These are phyloP conservation scores for Odontesthes bonariensis DNA, from an alignment of 2,113 vertebrate genomes.

Conservation along the genomic window DNA sequence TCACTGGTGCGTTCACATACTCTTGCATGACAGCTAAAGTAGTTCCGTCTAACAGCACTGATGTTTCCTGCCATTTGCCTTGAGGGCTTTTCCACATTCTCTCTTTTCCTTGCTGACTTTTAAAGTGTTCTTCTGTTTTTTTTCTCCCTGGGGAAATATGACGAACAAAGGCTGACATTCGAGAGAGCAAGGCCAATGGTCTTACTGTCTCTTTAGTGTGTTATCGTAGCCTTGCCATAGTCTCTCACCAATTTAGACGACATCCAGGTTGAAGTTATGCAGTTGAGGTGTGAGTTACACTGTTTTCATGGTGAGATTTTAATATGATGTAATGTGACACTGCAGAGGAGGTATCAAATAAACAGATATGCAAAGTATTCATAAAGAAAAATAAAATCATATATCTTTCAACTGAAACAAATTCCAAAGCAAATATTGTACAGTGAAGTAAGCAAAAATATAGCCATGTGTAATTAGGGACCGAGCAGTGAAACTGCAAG, in stretches of 20 bases:
- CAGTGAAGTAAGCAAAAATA: no score
- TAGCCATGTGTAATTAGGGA: no score
- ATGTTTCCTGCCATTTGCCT: conserved; percentile 84
- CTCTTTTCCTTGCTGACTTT: conserved; percentile 78
- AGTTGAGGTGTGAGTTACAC: background rate
- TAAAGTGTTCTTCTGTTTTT: conserved; percentile 85
- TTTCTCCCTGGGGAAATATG: conserved; percentile 56
- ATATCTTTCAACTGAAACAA: background rate
- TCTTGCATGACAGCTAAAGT: conserved; percentile 83
- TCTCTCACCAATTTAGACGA: background rate
- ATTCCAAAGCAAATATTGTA: no score
- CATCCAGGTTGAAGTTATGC: background rate
- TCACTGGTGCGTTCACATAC: conserved; percentile 73
- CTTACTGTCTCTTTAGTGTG: conserved; percentile 46
- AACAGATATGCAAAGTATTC: background rate
- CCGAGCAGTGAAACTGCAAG: no score
- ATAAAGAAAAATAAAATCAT: background rate
- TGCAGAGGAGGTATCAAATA: background rate
- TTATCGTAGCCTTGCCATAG: no score
- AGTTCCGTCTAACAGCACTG: conserved; percentile 81
- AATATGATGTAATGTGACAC: background rate
- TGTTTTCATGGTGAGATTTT: background rate
- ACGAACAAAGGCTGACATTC: conserved; percentile 59
- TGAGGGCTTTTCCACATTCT: conserved; percentile 81
- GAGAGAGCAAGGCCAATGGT: conserved; percentile 52